Evolutionary conservation across 2,797 vertebrate species (phyloP), one percentile per base, ranked within the genome.

Genomic region (Cryptoblepharus egeriae): DNA sequence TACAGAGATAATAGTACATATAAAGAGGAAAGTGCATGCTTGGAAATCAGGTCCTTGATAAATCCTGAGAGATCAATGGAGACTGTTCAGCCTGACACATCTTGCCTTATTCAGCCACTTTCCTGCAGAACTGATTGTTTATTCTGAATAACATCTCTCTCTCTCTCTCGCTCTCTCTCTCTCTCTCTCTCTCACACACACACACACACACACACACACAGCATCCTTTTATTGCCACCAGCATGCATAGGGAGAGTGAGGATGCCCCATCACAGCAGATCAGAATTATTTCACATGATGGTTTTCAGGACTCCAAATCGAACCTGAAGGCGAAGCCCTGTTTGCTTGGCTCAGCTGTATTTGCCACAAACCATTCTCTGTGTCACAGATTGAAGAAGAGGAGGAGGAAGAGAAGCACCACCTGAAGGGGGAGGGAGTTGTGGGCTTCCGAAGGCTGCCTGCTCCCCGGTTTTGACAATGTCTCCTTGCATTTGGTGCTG

Each of bases 151-250:
- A 20, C n/a, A n/a, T n/a, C n/a, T n/a, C n/a, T n/a, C 67, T 37
- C 74, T 8, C 1, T 35, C 60, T 3, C 7, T 2, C 4, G 1
- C 49, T 15, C 4, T 52, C 18, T 15, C 11, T 52, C 4, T 16
- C 49, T 2, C 86, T 89, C 80, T 84, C 81, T 81, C 86, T 83
- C 85, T 75, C 75, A 42, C 83, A 64, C 70, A 82, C n/a, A n/a
- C n/a, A n/a, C n/a, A n/a, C n/a, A n/a, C n/a, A n/a, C n/a, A n/a
- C n/a, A n/a, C n/a, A n/a, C n/a, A n/a, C n/a, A n/a, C n/a, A n/a
- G n/a, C n/a, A n/a, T n/a, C n/a, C n/a, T n/a, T n/a, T n/a, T n/a
- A n/a, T n/a, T n/a, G n/a, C n/a, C n/a, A n/a, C n/a, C n/a, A n/a
- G n/a, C n/a, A n/a, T n/a, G n/a, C n/a, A n/a, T n/a, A n/a, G n/a